A percentile compares a stretch with the other conserved stretches of the same genome.
phyloP scores from a whole-genome alignment of 2,113 vertebrate species.

The Elaphurus davidianus region DNA sequence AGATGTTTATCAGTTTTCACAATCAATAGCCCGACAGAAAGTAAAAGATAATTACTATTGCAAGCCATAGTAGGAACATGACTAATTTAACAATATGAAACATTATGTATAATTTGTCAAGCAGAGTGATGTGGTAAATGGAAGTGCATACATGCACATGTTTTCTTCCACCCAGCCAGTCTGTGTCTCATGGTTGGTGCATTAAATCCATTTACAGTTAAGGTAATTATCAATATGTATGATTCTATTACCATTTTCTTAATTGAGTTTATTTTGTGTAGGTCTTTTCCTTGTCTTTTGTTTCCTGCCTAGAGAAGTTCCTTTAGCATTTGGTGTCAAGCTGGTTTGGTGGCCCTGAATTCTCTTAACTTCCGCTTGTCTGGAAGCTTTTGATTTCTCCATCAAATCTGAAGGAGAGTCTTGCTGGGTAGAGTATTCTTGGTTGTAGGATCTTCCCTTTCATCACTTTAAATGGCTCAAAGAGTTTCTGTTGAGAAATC shows the following conservation, averaged over 20 bases:
- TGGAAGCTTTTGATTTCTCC: not conserved
- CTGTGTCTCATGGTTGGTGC: not conserved
- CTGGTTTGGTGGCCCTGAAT: not conserved
- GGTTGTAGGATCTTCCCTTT: not conserved
- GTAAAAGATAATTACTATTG: not conserved
- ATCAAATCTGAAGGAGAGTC: not conserved
- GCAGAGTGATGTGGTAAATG: not conserved
- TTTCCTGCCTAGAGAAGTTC: not conserved
- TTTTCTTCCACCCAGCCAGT: not conserved
- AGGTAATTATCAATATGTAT: not conserved
- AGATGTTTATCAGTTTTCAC: not conserved
- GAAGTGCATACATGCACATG: not conserved
- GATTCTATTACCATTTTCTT: not conserved
- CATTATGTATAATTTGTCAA: not conserved
- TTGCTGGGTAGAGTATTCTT: not conserved
- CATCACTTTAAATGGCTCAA: not conserved
- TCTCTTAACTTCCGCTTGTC: not conserved
- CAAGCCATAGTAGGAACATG: not conserved
- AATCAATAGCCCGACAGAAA: not conserved
- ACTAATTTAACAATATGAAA: not conserved
- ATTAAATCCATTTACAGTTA: not conserved
- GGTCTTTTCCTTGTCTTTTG: not conserved
- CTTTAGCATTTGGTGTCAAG: not conserved
- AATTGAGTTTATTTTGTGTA: not conserved
- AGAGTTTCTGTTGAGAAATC: not conserved